Evolutionary conservation across 2,797 vertebrate species (phyloP), one percentile per base, ranked within the genome.

Genomic region (Discoglossus pictus): DNA sequence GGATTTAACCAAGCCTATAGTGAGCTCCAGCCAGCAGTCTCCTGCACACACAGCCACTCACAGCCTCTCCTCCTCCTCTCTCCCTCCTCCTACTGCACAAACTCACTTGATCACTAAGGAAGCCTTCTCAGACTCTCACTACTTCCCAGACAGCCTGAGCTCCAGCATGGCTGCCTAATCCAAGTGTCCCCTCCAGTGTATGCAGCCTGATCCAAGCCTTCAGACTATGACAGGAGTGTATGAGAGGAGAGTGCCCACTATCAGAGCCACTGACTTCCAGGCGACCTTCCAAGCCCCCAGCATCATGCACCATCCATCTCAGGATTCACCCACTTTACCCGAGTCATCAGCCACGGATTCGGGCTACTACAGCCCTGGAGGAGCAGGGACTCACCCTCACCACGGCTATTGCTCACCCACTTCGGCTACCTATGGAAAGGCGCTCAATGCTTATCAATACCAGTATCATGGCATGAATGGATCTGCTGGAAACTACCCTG

Each of bases 1-100:
- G 93, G 94, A 96, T 96, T 98, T 97, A 97, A 96, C 94, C 95
- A 96, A 93, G 94, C 93, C 92, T 91, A 87, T 92, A 91, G 95
- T 94, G 91, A 84, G 86, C 87, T 90, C 88, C 90, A 89, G 91
- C 88, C 88, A 91, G 91, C 93, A 93, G 94, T 94, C 90, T 88
- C 92, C 90, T 88, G 78, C 88, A 91, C 89, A 89, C 84, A 74
- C 78, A 88, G 85, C 84, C 87, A 87, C 69, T 85, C 84, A 83
- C 78, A 36, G 80, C 74, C 79, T 80, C 79, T 80, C 82, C 82
- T 81, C 85, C 85, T 83, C 82, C 82, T 78, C 79, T n/a, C 55
- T 46, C 42, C 40, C 25, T 15, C 40, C 59, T 12, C 48, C 61
- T 1, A 23, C 73, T 34, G 34, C 68, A 43, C 61, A 61, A 35